Conservation (phyloP, 2,797 vertebrate species). For the Halcyon smyrnensis region DNA sequence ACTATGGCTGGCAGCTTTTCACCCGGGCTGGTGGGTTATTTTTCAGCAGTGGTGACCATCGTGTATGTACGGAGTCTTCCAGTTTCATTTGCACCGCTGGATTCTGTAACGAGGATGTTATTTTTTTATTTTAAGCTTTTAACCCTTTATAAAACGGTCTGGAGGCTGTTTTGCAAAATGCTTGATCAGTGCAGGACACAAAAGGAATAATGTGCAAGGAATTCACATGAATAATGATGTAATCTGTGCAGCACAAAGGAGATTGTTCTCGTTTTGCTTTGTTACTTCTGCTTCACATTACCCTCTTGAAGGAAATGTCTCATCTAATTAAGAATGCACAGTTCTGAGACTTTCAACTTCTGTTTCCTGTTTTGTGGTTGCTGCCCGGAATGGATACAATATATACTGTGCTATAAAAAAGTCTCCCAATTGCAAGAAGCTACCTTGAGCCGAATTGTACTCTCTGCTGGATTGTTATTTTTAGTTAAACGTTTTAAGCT, state of each 20-base stretch:
- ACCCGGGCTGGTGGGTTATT: rapidly evolving
- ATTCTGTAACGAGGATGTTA: neutral
- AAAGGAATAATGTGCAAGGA: neutral
- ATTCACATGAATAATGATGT: neutral
- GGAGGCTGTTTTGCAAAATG: neutral
- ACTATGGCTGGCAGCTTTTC: neutral
- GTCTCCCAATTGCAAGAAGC: neutral
- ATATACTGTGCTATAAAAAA: neutral
- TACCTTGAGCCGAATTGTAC: neutral
- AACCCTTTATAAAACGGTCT: neutral
- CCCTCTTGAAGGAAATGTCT: slow-evolving; percentile 34
- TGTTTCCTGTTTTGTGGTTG: slow-evolving; percentile 4
- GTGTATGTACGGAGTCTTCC: rapidly evolving
- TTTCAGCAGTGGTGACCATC: neutral
- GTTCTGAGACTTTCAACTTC: slow-evolving; percentile 37
- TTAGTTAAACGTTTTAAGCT: neutral
- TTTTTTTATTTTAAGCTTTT: neutral
- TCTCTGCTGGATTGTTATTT: neutral
- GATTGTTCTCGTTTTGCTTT: slow-evolving; percentile 28
- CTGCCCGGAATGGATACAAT: slow-evolving; percentile 2
- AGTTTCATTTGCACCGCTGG: neutral
- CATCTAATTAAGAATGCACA: slow-evolving; percentile 30
- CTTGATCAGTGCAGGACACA: neutral
- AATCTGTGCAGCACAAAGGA: slow-evolving; percentile 26
- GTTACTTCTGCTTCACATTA: slow-evolving; percentile 42